A percentile compares a stretch with the other conserved stretches of the same genome.
These are phyloP conservation scores for Plectus sambesii DNA, from an alignment of 1,140 invertebrate genomes.

Conservation along the genomic window DNA sequence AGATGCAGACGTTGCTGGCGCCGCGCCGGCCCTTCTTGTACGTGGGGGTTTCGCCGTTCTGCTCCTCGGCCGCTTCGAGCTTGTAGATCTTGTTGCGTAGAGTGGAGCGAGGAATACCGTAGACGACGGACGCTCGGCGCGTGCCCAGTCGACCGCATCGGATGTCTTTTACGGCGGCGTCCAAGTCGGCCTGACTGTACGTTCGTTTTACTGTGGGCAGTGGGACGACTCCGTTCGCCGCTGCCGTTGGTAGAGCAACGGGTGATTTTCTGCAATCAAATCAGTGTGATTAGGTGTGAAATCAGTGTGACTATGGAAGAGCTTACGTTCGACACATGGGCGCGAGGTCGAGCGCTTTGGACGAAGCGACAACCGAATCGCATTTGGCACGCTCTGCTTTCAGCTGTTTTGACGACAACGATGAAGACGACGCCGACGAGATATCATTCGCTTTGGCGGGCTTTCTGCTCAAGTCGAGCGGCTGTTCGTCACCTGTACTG, in stretches of 20 bases:
- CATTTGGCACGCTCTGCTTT: conserved; percentile 15
- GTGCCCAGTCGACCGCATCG: conserved; percentile 80
- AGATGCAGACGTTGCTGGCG: conserved; percentile 52
- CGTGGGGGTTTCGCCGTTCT: conserved; percentile 15
- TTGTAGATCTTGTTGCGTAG: conserved; percentile 84
- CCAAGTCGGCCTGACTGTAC: conserved; percentile 81
- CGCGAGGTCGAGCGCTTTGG: neutral
- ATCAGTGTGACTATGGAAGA: conserved; percentile 22
- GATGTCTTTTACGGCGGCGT: conserved; percentile 76
- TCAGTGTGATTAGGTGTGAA: no score
- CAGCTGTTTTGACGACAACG: conserved; percentile 7
- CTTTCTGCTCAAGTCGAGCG: conserved; percentile 17
- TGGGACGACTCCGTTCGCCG: conserved; percentile 11
- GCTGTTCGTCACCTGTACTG: conserved; percentile 16
- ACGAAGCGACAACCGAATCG: conserved; percentile 6
- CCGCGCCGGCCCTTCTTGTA: conserved; percentile 42
- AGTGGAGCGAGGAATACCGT: conserved; percentile 85
- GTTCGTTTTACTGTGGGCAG: conserved; percentile 49
- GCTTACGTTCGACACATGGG: conserved; percentile 12
- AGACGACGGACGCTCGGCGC: conserved; percentile 75
- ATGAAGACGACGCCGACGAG: conserved; percentile 1
- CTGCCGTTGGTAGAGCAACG: conserved; percentile 17
- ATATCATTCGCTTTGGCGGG: conserved; percentile 4
- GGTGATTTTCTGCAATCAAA: no score
- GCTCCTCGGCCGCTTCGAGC: conserved; percentile 57